Evolutionary conservation across 2,797 vertebrate genomes (phyloP).

Genomic region (Austrolebias charrua): DNA sequence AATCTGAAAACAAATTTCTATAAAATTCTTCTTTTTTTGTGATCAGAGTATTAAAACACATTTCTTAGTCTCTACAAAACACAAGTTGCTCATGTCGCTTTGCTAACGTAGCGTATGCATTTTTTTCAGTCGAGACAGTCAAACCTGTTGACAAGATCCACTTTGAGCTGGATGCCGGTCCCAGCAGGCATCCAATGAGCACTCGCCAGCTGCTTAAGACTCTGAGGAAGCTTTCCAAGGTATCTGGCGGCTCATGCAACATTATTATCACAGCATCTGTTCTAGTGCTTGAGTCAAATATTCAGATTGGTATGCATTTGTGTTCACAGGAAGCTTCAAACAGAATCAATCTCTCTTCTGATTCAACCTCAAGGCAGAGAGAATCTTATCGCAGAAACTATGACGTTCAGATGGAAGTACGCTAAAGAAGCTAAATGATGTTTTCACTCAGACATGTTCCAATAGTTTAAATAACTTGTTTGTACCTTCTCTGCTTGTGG

Average conservation of each 20-base stretch:
- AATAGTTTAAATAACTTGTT: not conserved
- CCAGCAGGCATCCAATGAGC: constrained; percentile 26
- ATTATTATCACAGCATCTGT: constrained; percentile 38
- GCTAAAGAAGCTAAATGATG: constrained; percentile 9
- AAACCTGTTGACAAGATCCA: constrained; percentile 76
- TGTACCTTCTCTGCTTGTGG: not conserved
- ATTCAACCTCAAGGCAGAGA: constrained; percentile 35
- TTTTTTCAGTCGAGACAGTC: constrained; percentile 57
- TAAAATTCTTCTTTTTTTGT: too few species aligned
- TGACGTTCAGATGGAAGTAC: constrained; percentile 28
- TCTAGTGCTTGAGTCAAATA: constrained; percentile 18
- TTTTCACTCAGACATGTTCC: not conserved
- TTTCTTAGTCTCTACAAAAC: too few species aligned
- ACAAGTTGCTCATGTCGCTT: not conserved
- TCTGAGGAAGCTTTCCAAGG: constrained; percentile 62
- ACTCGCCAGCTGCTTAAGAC: constrained; percentile 56
- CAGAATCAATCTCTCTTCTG: constrained; percentile 14
- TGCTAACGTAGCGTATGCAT: constrained; percentile 11
- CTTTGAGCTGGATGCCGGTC: constrained; percentile 65
- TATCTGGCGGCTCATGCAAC: constrained; percentile 44
- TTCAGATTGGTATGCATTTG: constrained; percentile 21
- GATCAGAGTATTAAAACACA: too few species aligned
- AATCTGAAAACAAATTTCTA: too few species aligned
- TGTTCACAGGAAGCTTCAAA: constrained; percentile 53
- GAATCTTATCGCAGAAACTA: constrained; percentile 5